Conservation (phyloP, 2,888 invertebrate genomes). For the Mythimna ferrago region DNA sequence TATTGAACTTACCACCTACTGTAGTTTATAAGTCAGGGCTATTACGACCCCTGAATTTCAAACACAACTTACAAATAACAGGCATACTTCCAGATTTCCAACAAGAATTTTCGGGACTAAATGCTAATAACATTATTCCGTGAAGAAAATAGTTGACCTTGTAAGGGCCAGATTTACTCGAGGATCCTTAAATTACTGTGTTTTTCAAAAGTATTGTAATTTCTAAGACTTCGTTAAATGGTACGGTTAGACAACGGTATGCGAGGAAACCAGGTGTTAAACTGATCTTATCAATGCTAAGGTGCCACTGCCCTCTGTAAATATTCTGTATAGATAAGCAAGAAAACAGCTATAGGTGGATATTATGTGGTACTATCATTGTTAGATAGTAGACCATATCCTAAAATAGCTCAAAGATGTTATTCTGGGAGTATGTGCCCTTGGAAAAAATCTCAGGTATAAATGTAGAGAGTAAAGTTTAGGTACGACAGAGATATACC, state of each 20-base stretch:
- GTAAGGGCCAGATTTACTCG: background rate
- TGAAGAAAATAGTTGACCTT: background rate
- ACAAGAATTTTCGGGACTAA: background rate
- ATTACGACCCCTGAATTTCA: background rate
- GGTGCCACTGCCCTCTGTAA: conserved; percentile 36
- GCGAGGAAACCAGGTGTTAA: conserved; percentile 30
- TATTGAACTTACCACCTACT: no score
- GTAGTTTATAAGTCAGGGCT: no score
- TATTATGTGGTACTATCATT: background rate
- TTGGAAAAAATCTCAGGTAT: no score
- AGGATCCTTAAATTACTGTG: background rate
- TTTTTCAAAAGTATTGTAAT: background rate
- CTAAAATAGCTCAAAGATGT: no score
- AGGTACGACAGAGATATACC: no score
- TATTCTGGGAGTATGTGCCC: no score
- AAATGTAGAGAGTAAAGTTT: no score
- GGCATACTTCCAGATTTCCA: background rate
- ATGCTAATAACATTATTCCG: no score
- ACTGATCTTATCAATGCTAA: conserved; percentile 36
- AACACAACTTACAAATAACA: background rate
- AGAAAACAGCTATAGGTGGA: background rate
- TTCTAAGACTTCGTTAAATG: background rate
- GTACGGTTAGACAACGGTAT: conserved; percentile 26
- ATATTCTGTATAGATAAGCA: conserved; percentile 28
- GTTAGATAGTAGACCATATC: background rate